Evolutionary conservation across 2,888 invertebrate genomes (phyloP).

Genomic region (Campaea margaritaria): DNA sequence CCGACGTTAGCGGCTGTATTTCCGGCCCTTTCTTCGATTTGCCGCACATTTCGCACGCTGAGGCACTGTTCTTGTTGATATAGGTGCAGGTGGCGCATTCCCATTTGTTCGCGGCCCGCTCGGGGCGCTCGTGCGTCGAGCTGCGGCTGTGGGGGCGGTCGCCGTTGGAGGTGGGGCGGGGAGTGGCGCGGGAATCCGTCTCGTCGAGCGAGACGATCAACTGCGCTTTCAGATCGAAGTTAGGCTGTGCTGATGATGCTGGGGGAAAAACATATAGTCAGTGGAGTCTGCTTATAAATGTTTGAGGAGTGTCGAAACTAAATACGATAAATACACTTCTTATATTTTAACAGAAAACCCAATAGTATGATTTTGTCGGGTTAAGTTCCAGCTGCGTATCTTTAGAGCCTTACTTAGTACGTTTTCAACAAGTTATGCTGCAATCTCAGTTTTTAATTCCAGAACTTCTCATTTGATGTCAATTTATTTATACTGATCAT

Average conservation of each 20-base stretch:
- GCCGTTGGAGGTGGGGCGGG: slow-evolving; percentile 55
- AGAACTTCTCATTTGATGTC: too few species aligned
- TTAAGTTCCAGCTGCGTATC: too few species aligned
- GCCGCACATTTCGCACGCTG: slow-evolving; percentile 91
- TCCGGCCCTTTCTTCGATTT: slow-evolving; percentile 87
- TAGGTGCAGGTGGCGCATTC: slow-evolving; percentile 90
- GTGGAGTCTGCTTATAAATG: too few species aligned
- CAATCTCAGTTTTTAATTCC: too few species aligned
- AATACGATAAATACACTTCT: too few species aligned
- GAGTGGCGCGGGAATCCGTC: slow-evolving; percentile 62
- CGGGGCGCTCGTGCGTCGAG: slow-evolving; percentile 37
- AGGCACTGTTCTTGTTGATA: slow-evolving; percentile 81
- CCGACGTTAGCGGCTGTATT: slow-evolving; percentile 88
- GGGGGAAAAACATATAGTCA: slow-evolving; percentile 16
- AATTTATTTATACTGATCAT: too few species aligned
- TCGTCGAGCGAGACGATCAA: slow-evolving; percentile 77
- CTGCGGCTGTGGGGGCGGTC: slow-evolving; percentile 51
- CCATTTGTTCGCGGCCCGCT: slow-evolving; percentile 79
- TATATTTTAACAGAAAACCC: too few species aligned
- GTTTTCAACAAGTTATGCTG: too few species aligned
- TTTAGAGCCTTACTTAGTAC: too few species aligned
- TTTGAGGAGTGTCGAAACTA: too few species aligned
- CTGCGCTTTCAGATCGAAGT: slow-evolving; percentile 74
- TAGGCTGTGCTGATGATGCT: slow-evolving; percentile 55
- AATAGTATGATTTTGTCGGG: too few species aligned